A percentile compares a stretch with the other conserved stretches of the same genome.
These are phyloP conservation scores for Chaetops frenatus DNA, from an alignment of 2,113 vertebrate genomes.

Conservation along the genomic window DNA sequence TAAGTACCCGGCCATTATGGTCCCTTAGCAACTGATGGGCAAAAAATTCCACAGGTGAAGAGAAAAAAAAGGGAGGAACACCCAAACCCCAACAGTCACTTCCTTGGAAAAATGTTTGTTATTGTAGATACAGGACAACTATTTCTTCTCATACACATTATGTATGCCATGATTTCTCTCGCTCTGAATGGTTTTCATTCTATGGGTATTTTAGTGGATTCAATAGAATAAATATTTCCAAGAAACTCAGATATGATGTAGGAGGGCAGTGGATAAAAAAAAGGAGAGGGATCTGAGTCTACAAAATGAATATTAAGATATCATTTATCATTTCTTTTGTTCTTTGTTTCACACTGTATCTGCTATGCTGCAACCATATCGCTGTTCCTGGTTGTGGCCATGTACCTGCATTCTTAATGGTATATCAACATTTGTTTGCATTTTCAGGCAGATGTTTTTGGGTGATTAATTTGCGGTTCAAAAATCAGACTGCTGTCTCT, in stretches of 20 bases:
- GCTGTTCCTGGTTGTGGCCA: background rate
- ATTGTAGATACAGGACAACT: background rate
- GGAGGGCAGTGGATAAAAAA: background rate
- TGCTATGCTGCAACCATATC: background rate
- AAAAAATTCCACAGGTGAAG: too few species aligned
- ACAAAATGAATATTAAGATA: background rate
- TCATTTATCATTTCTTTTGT: background rate
- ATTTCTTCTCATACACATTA: background rate
- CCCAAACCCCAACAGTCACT: too few species aligned
- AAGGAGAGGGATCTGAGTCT: background rate
- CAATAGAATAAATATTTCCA: background rate
- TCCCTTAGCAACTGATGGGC: too few species aligned
- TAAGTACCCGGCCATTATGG: too few species aligned
- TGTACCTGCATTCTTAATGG: background rate
- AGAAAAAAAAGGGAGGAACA: too few species aligned
- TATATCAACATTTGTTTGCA: background rate
- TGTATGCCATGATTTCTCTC: background rate
- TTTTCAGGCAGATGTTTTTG: background rate
- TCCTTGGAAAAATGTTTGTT: background rate
- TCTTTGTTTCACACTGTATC: background rate
- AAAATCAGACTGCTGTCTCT: background rate
- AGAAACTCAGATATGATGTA: background rate
- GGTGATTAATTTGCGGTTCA: conserved; percentile 32
- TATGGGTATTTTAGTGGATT: background rate
- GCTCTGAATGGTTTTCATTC: background rate